Evolutionary conservation across 35 echinoderm and acorn worm species (phyloP).

Genomic region (Apostichopus parvimensis): DNA sequence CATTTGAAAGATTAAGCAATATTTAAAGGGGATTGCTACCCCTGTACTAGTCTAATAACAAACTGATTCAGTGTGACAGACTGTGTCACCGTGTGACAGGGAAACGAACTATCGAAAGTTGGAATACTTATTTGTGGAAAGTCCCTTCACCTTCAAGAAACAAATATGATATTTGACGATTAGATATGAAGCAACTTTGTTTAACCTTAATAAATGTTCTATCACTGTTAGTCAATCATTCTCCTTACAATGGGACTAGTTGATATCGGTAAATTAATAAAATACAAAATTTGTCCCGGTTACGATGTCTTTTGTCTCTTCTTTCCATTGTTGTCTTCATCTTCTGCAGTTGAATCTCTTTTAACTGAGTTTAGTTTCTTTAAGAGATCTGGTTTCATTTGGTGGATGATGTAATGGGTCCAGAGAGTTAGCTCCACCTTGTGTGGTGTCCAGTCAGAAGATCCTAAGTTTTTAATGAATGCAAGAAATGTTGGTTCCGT

Average conservation of each 20-base stretch:
- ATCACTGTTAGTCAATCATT: no score
- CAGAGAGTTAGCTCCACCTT: constrained; percentile 89
- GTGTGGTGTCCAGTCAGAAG: constrained; percentile 84
- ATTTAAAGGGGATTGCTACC: no score
- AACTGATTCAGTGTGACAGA: no score
- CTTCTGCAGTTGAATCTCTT: constrained; percentile 61
- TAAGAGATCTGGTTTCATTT: constrained; percentile 78
- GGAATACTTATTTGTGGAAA: background rate
- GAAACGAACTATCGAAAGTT: no score
- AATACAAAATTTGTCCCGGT: background rate
- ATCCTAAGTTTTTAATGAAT: background rate
- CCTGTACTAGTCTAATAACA: no score
- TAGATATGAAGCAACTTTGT: no score
- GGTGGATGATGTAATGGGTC: constrained; percentile 87
- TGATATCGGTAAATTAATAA: no score
- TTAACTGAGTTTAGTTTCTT: constrained; percentile 44
- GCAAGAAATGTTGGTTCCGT: background rate
- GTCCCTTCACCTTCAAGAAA: no score
- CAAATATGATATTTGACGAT: no score
- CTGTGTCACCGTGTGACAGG: no score
- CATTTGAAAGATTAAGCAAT: no score
- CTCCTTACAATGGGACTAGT: background rate
- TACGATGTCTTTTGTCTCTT: constrained; percentile 32
- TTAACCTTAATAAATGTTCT: no score
- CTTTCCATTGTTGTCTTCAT: constrained; percentile 24